Evolutionary conservation across 2,888 invertebrate species (phyloP), one percentile per base, ranked within the genome.

Genomic region (Drosophila borealis): DNA sequence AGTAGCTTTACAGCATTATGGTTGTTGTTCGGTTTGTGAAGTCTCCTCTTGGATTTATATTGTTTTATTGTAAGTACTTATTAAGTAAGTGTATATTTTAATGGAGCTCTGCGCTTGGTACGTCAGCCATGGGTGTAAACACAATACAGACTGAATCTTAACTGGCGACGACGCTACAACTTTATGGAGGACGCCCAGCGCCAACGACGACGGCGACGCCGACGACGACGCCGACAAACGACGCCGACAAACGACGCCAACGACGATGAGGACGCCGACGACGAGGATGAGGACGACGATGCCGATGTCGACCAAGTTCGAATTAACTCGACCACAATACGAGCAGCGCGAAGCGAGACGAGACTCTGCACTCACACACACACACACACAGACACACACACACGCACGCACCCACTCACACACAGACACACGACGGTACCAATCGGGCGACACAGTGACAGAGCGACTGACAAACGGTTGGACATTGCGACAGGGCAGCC

Each of bases 111-210:
- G 79, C 81, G 87, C 82, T 83, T 74, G 81, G 80, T 80, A 90
- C 91, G 90, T 91, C 91, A 90, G 83, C 81, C 90, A 83, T 82
- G 86, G 89, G 90, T 89, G 90, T 90, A 90, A 90, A 90, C 89
- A 90, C 90, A 90, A 90, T 90, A 90, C 86, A 89, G 89, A 91
- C 91, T 90, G 87, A 89, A 83, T 74, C 82, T 69, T 77, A 78
- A 76, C 80, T 84, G 80, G 82, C 74, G 72, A 51, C 61, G 61
- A 44, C 63, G 55, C 49, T 44, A 56, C 59, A 67, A 56, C 54
- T 67, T 67, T 67, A 56, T 56, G 34, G 67, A 67, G 67, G 67
- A 67, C 66, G 57, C 68, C 69, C 69, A 68, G 59, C 78, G 76
- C 29, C 65, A 11, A 33, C 54, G 42, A 33, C 53, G 53, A 19